Percentiles rank a stretch among this genome's conserved stretches.
These are phyloP conservation scores for Sigmodon hispidus DNA, from an alignment of 2,113 vertebrate genomes.

Conservation along the genomic window DNA sequence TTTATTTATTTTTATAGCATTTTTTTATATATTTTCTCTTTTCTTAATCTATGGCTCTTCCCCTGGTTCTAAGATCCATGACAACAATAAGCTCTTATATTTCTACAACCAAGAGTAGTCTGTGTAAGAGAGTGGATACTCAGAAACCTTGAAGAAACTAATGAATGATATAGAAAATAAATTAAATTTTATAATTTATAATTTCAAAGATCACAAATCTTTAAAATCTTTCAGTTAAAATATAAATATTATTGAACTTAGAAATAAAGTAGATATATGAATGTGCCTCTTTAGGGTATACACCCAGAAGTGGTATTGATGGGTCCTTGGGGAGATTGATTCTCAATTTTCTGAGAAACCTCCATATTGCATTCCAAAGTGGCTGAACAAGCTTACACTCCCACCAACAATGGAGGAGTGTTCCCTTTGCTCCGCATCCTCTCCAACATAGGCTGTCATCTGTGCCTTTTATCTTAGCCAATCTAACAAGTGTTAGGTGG, in stretches of 20 bases:
- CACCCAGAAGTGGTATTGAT: too few relatives aligned
- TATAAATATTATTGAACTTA: not conserved
- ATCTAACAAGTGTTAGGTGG: too few relatives aligned
- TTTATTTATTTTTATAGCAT: not conserved
- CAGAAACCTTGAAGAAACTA: not conserved
- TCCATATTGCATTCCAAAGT: too few relatives aligned
- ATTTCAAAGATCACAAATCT: not conserved
- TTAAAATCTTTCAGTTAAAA: not conserved
- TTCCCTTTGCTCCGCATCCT: too few relatives aligned
- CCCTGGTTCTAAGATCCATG: not conserved
- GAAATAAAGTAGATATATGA: not conserved
- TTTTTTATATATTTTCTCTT: not conserved
- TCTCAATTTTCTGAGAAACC: too few relatives aligned
- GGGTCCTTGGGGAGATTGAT: too few relatives aligned
- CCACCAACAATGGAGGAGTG: too few relatives aligned
- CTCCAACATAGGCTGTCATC: too few relatives aligned
- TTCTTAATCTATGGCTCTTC: accelerated
- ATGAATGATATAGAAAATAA: not conserved
- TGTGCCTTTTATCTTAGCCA: too few relatives aligned
- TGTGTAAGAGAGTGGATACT: not conserved
- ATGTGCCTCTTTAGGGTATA: too few relatives aligned
- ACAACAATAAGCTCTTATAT: not conserved
- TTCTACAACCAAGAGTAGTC: not conserved
- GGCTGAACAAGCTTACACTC: too few relatives aligned
- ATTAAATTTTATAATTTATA: not conserved